Conservation (phyloP, 2,888 invertebrate genomes). For the Acronicta psi region DNA sequence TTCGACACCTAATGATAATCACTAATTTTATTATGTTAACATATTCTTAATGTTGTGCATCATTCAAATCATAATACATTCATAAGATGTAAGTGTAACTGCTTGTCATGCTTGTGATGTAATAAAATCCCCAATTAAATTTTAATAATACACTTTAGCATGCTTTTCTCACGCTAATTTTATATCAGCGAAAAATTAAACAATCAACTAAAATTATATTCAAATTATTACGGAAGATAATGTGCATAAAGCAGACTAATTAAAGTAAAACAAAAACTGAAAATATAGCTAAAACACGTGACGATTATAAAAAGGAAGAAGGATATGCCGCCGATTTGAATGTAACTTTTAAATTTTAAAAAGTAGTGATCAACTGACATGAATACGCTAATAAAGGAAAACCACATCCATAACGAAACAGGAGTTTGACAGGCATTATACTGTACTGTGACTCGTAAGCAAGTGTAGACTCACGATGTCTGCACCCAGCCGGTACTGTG, state of each 20-base stretch:
- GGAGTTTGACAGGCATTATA: not conserved
- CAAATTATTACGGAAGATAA: slow-evolving; percentile 33
- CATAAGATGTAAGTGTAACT: slow-evolving; percentile 13
- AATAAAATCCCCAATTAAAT: slow-evolving; percentile 18
- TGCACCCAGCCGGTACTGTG: slow-evolving; percentile 62
- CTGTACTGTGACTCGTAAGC: slow-evolving; percentile 8
- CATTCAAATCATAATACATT: not conserved
- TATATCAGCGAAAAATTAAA: slow-evolving; percentile 22
- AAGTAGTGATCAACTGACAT: not conserved
- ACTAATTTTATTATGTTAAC: slow-evolving; percentile 12
- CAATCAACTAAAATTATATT: slow-evolving; percentile 16
- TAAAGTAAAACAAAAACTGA: slow-evolving; percentile 8
- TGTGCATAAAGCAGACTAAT: slow-evolving; percentile 14
- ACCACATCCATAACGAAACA: slow-evolving; percentile 2
- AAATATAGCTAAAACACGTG: slow-evolving; percentile 2
- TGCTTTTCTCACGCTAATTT: slow-evolving; percentile 42
- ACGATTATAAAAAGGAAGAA: slow-evolving; percentile 4
- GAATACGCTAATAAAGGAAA: too few relatives aligned
- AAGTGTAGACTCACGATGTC: slow-evolving; percentile 25
- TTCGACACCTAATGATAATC: slow-evolving; percentile 50
- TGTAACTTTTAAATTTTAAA: not conserved
- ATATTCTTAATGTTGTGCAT: slow-evolving; percentile 1
- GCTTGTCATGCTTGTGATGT: slow-evolving; percentile 23
- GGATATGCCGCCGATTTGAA: not conserved
- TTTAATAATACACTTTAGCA: slow-evolving; percentile 33